phyloP scores from a whole-genome alignment of 2,113 vertebrate species.

The Blennius ocellaris region DNA sequence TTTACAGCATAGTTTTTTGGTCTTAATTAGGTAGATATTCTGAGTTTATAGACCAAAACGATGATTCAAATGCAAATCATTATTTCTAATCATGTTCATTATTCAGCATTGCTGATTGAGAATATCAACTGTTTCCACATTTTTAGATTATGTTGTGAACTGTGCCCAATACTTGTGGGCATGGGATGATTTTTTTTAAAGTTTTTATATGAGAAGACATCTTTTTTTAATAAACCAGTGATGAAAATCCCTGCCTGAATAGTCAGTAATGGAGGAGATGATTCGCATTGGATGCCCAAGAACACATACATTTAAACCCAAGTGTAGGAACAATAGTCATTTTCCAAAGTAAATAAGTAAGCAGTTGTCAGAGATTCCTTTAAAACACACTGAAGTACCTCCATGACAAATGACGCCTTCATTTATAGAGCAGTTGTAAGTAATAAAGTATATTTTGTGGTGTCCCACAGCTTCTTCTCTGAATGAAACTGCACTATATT shows the following conservation, averaged over 20 bases:
- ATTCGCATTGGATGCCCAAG: too few species aligned
- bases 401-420: neutral
- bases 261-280: too few species aligned
- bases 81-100: too few species aligned
- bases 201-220: neutral
- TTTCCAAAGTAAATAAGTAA: neutral
- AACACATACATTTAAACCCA: too few species aligned
- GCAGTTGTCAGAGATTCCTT: neutral
- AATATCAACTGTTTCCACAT: neutral
- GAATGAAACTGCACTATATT: conserved; percentile 18
- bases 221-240: neutral
- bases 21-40: too few species aligned
- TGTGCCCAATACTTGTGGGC: neutral
- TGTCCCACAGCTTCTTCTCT: neutral
- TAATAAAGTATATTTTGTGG: conserved; percentile 21
- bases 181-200: neutral
- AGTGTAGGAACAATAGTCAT: too few species aligned
- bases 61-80: too few species aligned
- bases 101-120: too few species aligned
- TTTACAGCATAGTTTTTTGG: too few species aligned
- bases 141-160: neutral
- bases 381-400: neutral
- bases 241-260: too few species aligned
- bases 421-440: too few species aligned
- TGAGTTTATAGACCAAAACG: too few species aligned